These are phyloP conservation scores for Plotosus lineatus DNA, from an alignment of 2,113 vertebrate genomes.

Conservation along the genomic window DNA sequence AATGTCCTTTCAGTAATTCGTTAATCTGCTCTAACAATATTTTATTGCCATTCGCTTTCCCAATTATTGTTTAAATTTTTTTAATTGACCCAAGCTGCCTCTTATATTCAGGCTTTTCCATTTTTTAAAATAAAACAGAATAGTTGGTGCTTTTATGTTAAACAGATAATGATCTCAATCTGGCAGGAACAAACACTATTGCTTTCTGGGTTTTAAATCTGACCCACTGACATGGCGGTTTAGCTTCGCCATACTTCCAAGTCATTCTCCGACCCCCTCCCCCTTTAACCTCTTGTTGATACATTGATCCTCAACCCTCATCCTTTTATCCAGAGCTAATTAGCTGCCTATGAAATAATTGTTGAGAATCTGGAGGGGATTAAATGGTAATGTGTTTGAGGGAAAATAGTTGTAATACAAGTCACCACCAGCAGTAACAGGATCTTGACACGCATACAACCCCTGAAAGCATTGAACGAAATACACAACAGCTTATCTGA, in stretches of 20 bases:
- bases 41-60: not conserved
- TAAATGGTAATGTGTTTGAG: constrained; percentile 73
- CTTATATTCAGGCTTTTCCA: no score
- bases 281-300: constrained; percentile 55
- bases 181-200: not conserved
- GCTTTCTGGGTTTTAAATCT: not conserved
- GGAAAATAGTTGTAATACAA: constrained; percentile 73
- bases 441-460: constrained; percentile 55
- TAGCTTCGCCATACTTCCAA: not conserved
- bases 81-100: not conserved
- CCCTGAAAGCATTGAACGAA: constrained; percentile 62
- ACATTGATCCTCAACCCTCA: constrained; percentile 70
- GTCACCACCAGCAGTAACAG: constrained; percentile 62
- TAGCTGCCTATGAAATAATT: constrained; percentile 77
- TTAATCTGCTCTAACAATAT: not conserved
- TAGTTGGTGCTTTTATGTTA: not conserved
- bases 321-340: constrained; percentile 73
- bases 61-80: not conserved
- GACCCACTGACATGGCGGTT: constrained; percentile 15
- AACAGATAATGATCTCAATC: not conserved
- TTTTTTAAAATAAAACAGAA: not conserved
- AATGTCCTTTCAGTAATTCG: constrained; percentile 4
- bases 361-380: constrained; percentile 70
- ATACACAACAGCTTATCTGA: constrained; percentile 34
- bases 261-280: constrained; percentile 19